Evolutionary conservation across 2,113 vertebrate genomes (phyloP).

Genomic region (Aythya baeri): DNA sequence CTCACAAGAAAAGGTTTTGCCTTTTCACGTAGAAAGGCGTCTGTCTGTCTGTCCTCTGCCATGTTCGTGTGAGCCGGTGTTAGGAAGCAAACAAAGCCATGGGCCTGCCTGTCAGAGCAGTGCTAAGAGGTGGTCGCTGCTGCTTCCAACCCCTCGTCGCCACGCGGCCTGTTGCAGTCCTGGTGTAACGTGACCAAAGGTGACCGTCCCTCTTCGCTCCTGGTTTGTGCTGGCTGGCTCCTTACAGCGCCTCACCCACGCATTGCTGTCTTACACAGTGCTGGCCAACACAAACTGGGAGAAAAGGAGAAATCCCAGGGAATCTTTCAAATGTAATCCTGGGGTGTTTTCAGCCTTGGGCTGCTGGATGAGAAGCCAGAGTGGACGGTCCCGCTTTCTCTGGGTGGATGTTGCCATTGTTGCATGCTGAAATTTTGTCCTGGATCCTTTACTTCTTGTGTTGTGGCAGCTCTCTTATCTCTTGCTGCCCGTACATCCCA

Average conservation of each 20-base stretch:
- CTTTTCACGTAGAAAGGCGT: neutral
- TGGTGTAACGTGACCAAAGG: neutral
- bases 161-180: neutral
- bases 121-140: neutral
- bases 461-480: neutral
- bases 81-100: neutral
- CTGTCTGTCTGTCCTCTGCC: neutral
- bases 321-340: neutral
- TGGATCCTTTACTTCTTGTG: neutral
- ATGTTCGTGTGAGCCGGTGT: rapidly evolving
- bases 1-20: neutral
- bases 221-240: neutral
- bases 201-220: neutral
- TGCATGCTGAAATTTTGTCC: neutral
- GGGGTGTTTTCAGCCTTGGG: neutral
- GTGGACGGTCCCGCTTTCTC: neutral
- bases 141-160: neutral
- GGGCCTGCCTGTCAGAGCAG: neutral
- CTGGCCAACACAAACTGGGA: neutral
- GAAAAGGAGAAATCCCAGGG: neutral
- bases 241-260: rapidly evolving
- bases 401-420: neutral
- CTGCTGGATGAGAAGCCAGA: neutral
- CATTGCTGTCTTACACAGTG: neutral
- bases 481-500: rapidly evolving